Conservation (phyloP, 2,888 invertebrate species). For the Auanema freiburgensis region DNA sequence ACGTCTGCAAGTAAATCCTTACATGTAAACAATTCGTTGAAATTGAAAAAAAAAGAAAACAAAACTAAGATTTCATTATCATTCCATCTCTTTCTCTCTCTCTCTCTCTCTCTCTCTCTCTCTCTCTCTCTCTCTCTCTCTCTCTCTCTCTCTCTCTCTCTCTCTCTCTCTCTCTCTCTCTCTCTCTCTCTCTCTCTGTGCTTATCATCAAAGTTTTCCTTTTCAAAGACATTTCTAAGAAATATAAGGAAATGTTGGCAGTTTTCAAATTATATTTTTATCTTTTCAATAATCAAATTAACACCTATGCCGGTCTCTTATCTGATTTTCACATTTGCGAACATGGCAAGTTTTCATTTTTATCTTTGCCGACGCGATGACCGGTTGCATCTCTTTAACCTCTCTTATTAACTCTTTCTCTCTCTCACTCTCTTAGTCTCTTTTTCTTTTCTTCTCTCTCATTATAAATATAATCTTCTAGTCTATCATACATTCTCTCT, state of each 20-base stretch:
- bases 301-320: too few relatives aligned
- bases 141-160: not conserved
- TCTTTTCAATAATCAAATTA: too few relatives aligned
- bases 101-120: not conserved
- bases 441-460: not conserved
- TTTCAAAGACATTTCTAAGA: too few relatives aligned
- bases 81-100: not conserved
- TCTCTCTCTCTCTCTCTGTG: not conserved
- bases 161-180: not conserved
- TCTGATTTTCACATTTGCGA: too few relatives aligned
- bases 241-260: too few relatives aligned
- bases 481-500: too few relatives aligned
- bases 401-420: not conserved
- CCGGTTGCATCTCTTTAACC: too few relatives aligned
- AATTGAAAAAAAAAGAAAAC: not conserved
- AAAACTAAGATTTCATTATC: not conserved
- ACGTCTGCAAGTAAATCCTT: conserved; percentile 64
- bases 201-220: too few relatives aligned
- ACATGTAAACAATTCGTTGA: not conserved
- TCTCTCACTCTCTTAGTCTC: too few relatives aligned
- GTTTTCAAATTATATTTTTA: too few relatives aligned
- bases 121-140: not conserved
- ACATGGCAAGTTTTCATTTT: too few relatives aligned
- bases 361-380: too few relatives aligned
- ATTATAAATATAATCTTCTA: not conserved